Evolutionary conservation across 2,888 invertebrate species (phyloP).

Genomic region (Rhagonycha lutea): DNA sequence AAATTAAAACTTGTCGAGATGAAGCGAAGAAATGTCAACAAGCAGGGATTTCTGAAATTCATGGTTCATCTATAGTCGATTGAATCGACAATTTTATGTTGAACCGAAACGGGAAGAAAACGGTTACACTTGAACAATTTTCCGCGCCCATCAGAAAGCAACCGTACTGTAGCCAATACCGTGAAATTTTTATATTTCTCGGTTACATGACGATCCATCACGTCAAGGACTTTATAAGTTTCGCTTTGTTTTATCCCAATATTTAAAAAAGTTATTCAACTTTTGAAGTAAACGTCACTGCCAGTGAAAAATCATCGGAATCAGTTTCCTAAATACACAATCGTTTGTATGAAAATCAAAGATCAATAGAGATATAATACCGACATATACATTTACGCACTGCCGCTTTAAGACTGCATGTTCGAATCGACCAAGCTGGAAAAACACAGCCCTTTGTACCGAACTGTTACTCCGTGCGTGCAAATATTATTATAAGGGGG

Average conservation of each 20-base stretch:
- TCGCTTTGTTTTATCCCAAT: slow-evolving; percentile 4
- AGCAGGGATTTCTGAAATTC: not conserved
- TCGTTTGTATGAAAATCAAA: slow-evolving; percentile 10
- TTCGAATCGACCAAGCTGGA: slow-evolving; percentile 42
- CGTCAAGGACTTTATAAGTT: slow-evolving; percentile 15
- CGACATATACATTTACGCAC: slow-evolving; percentile 23
- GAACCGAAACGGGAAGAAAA: slow-evolving; percentile 6
- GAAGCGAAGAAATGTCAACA: not conserved
- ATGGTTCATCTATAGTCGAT: not conserved
- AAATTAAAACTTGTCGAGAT: not conserved
- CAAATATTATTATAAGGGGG: slow-evolving; percentile 52
- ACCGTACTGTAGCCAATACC: slow-evolving; percentile 14
- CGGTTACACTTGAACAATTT: slow-evolving; percentile 8
- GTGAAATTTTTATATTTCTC: slow-evolving; percentile 22
- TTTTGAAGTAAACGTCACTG: not conserved
- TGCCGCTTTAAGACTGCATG: slow-evolving; percentile 16
- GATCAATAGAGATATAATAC: slow-evolving; percentile 16
- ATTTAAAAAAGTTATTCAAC: not conserved
- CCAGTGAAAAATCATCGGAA: not conserved
- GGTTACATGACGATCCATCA: slow-evolving; percentile 18
- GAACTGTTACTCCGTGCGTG: slow-evolving; percentile 50
- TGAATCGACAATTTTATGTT: not conserved
- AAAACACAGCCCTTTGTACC: slow-evolving; percentile 51
- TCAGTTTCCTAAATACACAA: slow-evolving; percentile 5
- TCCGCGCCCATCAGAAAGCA: slow-evolving; percentile 17